These are phyloP conservation scores for Hemaris fuciformis DNA, from an alignment of 2,888 invertebrate species.

Conservation along the genomic window DNA sequence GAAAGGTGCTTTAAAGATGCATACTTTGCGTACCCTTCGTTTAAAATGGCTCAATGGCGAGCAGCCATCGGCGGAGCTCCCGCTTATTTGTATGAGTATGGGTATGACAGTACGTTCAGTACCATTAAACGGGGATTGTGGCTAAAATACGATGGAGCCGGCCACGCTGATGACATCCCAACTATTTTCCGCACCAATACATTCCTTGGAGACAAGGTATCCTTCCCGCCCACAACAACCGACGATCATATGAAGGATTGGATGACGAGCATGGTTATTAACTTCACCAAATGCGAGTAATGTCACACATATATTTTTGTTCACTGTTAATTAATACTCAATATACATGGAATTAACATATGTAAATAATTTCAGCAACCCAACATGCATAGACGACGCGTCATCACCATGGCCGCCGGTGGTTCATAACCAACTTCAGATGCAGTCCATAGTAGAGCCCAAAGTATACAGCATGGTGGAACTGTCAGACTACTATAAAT, in stretches of 20 bases:
- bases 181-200: slow-evolving; percentile 47
- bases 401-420: slow-evolving; percentile 11
- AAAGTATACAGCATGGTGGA: background rate
- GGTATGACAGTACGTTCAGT: slow-evolving; percentile 61
- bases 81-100: slow-evolving; percentile 66
- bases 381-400: slow-evolving; percentile 10
- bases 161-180: slow-evolving; percentile 69
- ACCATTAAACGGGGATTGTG: slow-evolving; percentile 46
- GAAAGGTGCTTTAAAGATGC: slow-evolving; percentile 23
- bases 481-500: slow-evolving; percentile 18
- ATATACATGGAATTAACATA: too few species aligned
- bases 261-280: slow-evolving; percentile 27
- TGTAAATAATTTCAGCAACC: slow-evolving; percentile 9
- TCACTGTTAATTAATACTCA: too few species aligned
- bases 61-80: slow-evolving; percentile 37
- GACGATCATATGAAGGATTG: slow-evolving; percentile 31
- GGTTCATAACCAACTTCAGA: background rate
- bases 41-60: slow-evolving; percentile 25
- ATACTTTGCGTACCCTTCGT: slow-evolving; percentile 28
- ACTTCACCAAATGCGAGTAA: slow-evolving; percentile 33
- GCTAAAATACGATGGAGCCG: slow-evolving; percentile 44
- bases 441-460: background rate
- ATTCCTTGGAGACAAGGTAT: slow-evolving; percentile 18
- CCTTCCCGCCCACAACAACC: slow-evolving; percentile 19
- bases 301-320: background rate